These are phyloP conservation scores for Sorex araneus DNA, from an alignment of 2,113 vertebrate genomes.

Conservation along the genomic window DNA sequence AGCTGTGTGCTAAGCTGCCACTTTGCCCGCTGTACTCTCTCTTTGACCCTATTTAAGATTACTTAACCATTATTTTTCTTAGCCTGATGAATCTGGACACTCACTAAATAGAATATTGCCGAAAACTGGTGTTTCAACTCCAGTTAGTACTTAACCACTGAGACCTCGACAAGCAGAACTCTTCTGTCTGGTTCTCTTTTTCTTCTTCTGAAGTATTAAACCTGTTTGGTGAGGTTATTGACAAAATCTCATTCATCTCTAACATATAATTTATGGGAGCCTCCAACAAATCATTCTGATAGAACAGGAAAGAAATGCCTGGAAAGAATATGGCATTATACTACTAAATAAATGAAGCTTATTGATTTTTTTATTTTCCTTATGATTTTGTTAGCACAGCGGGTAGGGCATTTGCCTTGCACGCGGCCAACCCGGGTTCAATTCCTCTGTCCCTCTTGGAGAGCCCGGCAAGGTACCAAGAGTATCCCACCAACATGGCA, in stretches of 20 bases:
- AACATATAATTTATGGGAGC: not conserved
- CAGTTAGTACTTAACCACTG: not conserved
- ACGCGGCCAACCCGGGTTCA: too few relatives aligned
- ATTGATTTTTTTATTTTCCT: not conserved
- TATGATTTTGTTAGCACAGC: not conserved
- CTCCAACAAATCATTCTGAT: not conserved
- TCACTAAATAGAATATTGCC: not conserved
- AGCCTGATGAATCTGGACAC: not conserved
- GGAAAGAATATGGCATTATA: not conserved
- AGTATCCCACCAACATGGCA: too few relatives aligned
- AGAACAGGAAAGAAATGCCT: not conserved
- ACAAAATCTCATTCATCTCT: not conserved
- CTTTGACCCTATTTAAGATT: not conserved
- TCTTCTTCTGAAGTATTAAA: constrained; percentile 44
- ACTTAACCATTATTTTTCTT: not conserved
- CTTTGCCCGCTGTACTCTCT: too few relatives aligned
- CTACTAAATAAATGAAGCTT: constrained; percentile 1
- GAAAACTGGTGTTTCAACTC: not conserved
- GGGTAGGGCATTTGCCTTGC: too few relatives aligned
- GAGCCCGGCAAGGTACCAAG: too few relatives aligned
- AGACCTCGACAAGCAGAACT: not conserved
- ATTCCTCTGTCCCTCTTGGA: too few relatives aligned
- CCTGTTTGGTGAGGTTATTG: not conserved
- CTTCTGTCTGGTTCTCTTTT: not conserved
- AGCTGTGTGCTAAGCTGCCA: too few relatives aligned